Conservation (phyloP, 2,888 invertebrate genomes). For the Drosophila nr. medialis region DNA sequence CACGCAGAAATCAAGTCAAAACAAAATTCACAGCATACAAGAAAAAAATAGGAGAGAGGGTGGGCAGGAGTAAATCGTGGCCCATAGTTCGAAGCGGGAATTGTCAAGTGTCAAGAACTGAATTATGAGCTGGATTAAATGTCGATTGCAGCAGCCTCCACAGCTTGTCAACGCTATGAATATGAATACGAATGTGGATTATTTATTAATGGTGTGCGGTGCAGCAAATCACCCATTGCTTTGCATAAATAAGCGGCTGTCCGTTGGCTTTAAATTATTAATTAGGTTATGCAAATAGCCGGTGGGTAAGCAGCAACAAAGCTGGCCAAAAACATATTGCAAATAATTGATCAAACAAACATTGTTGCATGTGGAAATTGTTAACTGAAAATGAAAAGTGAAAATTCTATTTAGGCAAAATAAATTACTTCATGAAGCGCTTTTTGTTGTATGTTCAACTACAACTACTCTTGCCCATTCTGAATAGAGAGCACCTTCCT, state of each 20-base stretch:
- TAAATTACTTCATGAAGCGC: not conserved
- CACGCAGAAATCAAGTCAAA: constrained; percentile 13
- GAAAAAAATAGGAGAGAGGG: not conserved
- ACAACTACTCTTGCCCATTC: not conserved
- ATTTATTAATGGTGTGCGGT: constrained; percentile 54
- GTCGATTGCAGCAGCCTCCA: constrained; percentile 45
- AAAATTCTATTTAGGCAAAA: not conserved
- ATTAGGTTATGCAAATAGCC: constrained; percentile 62
- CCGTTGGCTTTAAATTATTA: constrained; percentile 49
- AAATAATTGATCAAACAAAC: constrained; percentile 25
- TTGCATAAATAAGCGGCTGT: constrained; percentile 60
- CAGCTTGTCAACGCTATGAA: constrained; percentile 8
- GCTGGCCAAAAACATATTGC: constrained; percentile 25
- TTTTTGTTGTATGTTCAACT: not conserved
- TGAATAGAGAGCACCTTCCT: too few species aligned
- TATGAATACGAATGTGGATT: constrained; percentile 45
- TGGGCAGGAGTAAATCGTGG: constrained; percentile 3
- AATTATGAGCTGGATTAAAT: constrained; percentile 59
- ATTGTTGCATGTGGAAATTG: not conserved
- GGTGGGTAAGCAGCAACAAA: constrained; percentile 11
- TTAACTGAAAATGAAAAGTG: constrained; percentile 8
- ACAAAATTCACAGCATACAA: not conserved
- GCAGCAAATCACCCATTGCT: constrained; percentile 34
- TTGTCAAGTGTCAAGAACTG: constrained; percentile 47
- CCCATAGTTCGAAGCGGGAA: constrained; percentile 28